These are phyloP conservation scores for Zaprionus obscuricornis DNA, from an alignment of 2,888 invertebrate species.

Conservation along the genomic window DNA sequence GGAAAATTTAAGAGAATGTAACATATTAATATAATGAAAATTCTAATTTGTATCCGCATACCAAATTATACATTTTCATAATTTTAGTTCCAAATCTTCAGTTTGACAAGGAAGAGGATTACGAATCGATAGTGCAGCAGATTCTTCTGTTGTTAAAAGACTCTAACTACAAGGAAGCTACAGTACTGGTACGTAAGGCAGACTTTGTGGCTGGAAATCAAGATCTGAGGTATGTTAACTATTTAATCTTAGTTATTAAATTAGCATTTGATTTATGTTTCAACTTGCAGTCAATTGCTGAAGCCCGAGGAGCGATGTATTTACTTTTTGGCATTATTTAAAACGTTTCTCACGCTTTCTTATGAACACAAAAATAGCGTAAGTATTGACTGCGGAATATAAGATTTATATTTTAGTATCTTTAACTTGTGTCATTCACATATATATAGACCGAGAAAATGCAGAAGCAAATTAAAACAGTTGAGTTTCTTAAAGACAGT, in stretches of 20 bases:
- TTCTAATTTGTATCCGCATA: no score
- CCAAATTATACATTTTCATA: background rate
- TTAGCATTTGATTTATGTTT: background rate
- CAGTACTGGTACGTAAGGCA: constrained; percentile 77
- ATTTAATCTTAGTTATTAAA: background rate
- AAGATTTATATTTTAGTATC: background rate
- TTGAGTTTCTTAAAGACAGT: constrained; percentile 89
- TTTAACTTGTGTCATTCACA: background rate
- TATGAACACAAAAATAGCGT: constrained; percentile 80
- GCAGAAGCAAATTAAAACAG: constrained; percentile 86
- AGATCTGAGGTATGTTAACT: constrained; percentile 63
- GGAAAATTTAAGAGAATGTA: constrained; percentile 71
- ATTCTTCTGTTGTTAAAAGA: constrained; percentile 77
- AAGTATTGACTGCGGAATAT: constrained; percentile 46
- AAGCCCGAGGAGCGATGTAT: constrained; percentile 79
- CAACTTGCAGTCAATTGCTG: constrained; percentile 24
- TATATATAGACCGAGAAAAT: constrained; percentile 84
- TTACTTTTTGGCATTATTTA: constrained; percentile 79
- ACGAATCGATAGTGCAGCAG: constrained; percentile 75
- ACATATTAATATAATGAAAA: background rate
- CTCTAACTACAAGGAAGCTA: constrained; percentile 81
- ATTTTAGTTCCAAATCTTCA: constrained; percentile 52
- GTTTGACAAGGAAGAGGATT: constrained; percentile 75
- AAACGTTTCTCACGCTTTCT: constrained; percentile 80
- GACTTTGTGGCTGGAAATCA: constrained; percentile 81